Percentiles rank a stretch among this genome's conserved stretches.
Conservation (phyloP, 30 jellyfish, hydroid and myxozoan species). For the Hydractinia symbiolongicarpus region DNA sequence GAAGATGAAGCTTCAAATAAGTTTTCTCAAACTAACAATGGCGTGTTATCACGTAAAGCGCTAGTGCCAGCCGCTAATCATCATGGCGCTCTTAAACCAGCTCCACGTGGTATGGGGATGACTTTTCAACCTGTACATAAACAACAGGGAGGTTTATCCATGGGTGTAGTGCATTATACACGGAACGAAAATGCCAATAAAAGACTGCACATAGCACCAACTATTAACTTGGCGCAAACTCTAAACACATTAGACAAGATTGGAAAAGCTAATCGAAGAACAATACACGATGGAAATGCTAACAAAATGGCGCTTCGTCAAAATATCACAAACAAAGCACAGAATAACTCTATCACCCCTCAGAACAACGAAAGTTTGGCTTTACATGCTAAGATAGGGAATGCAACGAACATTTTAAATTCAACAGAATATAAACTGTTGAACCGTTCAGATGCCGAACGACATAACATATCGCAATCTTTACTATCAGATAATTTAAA, state of each 20-base stretch:
- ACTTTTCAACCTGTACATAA: not conserved
- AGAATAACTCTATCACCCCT: too few species aligned
- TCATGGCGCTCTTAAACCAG: not conserved
- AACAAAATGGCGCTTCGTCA: not conserved
- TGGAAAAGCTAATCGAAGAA: not conserved
- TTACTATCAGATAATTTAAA: not conserved
- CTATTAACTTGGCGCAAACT: not conserved
- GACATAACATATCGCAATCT: not conserved
- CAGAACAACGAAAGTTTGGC: not conserved
- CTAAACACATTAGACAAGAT: not conserved
- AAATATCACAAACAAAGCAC: too few species aligned
- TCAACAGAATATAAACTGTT: not conserved
- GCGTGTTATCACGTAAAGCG: too few species aligned
- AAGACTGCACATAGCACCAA: slow-evolving; percentile 15
- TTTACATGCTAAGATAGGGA: not conserved
- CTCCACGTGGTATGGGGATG: not conserved
- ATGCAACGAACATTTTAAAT: not conserved
- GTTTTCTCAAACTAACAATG: too few species aligned
- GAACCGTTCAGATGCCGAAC: not conserved
- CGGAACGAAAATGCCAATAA: slow-evolving; percentile 1
- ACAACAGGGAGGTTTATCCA: not conserved
- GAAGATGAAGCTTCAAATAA: too few species aligned
- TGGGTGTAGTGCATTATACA: not conserved
- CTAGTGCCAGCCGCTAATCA: too few species aligned
- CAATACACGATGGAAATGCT: not conserved